These are phyloP conservation scores for Holothuria leucospilota DNA, from an alignment of 53 echinoderm and acorn worm species.

Conservation along the genomic window DNA sequence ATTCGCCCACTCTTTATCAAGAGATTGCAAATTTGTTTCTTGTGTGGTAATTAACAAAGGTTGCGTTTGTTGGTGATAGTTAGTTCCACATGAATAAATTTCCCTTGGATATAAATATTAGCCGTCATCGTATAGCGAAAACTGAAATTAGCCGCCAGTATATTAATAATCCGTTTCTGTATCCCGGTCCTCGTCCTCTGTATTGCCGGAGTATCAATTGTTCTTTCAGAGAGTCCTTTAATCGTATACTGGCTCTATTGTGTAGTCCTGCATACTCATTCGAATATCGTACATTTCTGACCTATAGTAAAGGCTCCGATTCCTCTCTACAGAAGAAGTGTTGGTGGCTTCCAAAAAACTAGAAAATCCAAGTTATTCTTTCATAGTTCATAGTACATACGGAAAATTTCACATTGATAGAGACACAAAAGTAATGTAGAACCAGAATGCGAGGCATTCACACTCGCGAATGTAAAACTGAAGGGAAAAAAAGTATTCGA, in stretches of 20 bases:
- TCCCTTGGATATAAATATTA: not conserved
- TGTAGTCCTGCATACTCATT: not conserved
- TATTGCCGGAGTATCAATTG: not conserved
- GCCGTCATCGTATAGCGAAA: not conserved
- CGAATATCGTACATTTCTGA: no score
- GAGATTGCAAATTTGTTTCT: not conserved
- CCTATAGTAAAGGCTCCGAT: no score
- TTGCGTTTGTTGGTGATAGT: not conserved
- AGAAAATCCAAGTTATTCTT: no score
- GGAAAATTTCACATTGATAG: no score
- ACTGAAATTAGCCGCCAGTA: not conserved
- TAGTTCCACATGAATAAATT: not conserved
- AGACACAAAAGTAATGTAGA: no score
- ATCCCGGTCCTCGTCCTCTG: not conserved
- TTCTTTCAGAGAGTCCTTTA: not conserved
- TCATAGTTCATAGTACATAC: no score
- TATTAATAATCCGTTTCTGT: not conserved
- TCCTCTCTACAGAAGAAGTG: no score
- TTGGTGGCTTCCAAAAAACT: no score
- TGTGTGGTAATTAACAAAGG: not conserved
- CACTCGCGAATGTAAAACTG: no score
- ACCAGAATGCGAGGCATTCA: no score
- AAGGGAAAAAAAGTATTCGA: no score
- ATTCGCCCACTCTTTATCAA: not conserved
- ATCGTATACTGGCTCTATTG: not conserved